Base-by-base conservation (phyloP, 2,797 vertebrate genomes). In the Rhabdophis nuchalis region DNA sequence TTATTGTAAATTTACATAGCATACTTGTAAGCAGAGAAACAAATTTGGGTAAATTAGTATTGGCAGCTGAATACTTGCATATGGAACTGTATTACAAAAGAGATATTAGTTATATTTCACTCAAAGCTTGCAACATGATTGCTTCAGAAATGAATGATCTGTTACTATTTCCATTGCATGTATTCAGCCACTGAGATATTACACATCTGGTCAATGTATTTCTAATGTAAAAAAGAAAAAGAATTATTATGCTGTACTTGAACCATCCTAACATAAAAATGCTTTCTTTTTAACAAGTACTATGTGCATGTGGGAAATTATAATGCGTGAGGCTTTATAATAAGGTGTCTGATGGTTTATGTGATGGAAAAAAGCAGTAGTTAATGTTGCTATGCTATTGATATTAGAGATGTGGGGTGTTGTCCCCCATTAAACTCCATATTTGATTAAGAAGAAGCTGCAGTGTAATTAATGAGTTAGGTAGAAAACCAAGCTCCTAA, bases 41-140 rank as follows among this genome's bases (percentile, higher is more conserved):
- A 90, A 64, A 86, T 90, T 13, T 64, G 56, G 56, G 18, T 29
- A 89, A 86, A 86, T 89, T 68, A 89, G 60, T 25, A 57, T n/a
- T 68, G 82, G 88, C 82, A 89, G 77, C 85, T 82, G 54, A 87
- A 14, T 87, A 92, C 85, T 87, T 87, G 54, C 10, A 92, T 90
- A 92, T 90, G 85, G 90, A 92, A 92, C 25, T 29, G 29, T 54
- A 77, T 50, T 82, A 87, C 87, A 90, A 56, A 87, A 82, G 25
- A 86, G 64, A n/a, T 56, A 61, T 14, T 88, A n/a, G 85, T 25
- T 82, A 53, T 64, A 90, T 90, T 64, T 92, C 82, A 57, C 88
- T 72, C 53, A 60, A 25, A 88, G 54, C 58, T 85, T 92, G 72
- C 50, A 92, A n/a, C 58, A 90, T 86, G 36, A 86, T 90, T 86